A percentile compares a stretch with the other conserved stretches of the same genome.
Conservation (phyloP, 2,888 invertebrate genomes). For the Adineta ricciae region DNA sequence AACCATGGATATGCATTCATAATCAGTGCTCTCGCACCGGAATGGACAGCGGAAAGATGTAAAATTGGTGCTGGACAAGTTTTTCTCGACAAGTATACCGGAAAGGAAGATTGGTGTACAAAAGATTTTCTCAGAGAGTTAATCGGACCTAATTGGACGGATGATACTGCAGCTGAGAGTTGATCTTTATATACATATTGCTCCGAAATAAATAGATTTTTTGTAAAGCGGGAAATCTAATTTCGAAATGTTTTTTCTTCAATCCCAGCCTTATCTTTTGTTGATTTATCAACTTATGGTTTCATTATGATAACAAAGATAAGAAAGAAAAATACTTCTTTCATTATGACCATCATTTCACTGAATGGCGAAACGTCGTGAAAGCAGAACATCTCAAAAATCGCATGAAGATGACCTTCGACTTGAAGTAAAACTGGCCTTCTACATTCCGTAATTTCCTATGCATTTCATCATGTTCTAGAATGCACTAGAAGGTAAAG, state of each 20-base stretch:
- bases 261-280: no score
- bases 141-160: not conserved
- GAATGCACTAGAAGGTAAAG: constrained; percentile 3
- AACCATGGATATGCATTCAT: not conserved
- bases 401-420: not conserved
- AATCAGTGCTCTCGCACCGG: not conserved
- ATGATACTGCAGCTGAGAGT: not conserved
- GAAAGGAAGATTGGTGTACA: not conserved
- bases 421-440: not conserved
- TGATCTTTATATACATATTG: not conserved
- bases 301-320: not conserved
- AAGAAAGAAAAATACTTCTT: not conserved
- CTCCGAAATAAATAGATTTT: no score
- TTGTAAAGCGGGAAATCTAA: no score
- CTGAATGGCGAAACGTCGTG: not conserved
- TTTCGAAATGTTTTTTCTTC: no score
- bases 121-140: not conserved
- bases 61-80: not conserved
- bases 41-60: not conserved
- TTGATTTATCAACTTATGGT: no score
- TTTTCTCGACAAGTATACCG: not conserved
- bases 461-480: not conserved
- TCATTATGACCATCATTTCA: not conserved
- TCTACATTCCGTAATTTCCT: not conserved
- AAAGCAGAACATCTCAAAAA: not conserved